Evolutionary conservation across 2,797 vertebrate species (phyloP), one percentile per base, ranked within the genome.

Genomic region (Aldrovandia affinis): DNA sequence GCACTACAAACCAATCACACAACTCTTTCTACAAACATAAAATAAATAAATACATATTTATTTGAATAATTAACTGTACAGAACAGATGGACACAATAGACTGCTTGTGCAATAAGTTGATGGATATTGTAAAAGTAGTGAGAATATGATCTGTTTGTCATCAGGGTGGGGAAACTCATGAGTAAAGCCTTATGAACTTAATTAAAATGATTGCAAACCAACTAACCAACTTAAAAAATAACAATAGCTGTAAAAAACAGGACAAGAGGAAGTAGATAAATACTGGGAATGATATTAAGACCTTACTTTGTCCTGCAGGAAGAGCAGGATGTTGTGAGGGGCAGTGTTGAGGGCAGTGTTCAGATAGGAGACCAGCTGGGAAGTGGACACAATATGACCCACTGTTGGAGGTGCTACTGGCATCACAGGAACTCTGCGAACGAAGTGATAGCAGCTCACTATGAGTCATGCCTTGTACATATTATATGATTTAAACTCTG

Each of bases 231-330:
- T 42, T 42, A 10, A 39, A 39, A 25, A 73, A 42, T 18, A 33
- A 39, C 12, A 5, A 7, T 2, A 42, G 36, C 36, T 73, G 68
- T 73, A 9, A 2, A 86, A 61, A 0, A 87, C 2, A 85, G 75
- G 2, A 52, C 7, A 33, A 86, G 0, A 28, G 63, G 68, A 1
- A 0, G 84, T 42, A 2, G 4, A 22, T n/a, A 85, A 5, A 3
- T 42, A 33, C 15, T 81, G 1, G 83, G 30, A 7, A 50, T 6
- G 20, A 10, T 25, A 68, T 61, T n/a, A n/a, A 61, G 12, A 39
- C 28, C 30, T 87, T 77, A 98, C 97, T 96, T 97, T 95, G 85
- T 97, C 97, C 88, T 98, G 97, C 82, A 97, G 93, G 86, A 98
- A 97, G 14, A 98, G 86, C 87, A 98, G 89, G 86, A 97, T 94